These are phyloP conservation scores for Scrobipalpa atriplicella DNA, from an alignment of 2,888 invertebrate genomes.

Conservation along the genomic window DNA sequence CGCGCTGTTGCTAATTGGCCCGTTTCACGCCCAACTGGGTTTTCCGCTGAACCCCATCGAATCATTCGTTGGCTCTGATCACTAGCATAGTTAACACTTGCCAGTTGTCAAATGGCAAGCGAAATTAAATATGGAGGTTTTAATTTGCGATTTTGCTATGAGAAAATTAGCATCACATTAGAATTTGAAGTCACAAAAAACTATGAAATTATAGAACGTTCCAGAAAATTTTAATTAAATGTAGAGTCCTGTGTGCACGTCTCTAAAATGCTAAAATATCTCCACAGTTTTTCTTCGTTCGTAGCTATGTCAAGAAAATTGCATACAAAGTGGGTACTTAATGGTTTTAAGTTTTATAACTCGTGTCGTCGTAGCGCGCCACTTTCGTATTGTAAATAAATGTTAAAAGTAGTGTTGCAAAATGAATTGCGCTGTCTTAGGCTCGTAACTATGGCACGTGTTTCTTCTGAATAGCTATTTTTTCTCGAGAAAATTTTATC, in stretches of 20 bases:
- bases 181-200: no score
- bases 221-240: no score
- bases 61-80: constrained; percentile 1
- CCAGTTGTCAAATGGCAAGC: not conserved
- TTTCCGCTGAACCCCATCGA: constrained; percentile 20
- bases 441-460: not conserved
- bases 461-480: not conserved
- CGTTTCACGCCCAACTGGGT: constrained; percentile 36
- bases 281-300: not conserved
- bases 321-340: constrained; percentile 5
- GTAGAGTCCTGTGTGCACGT: no score
- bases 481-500: not conserved
- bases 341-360: constrained; percentile 5
- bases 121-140: no score
- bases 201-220: not conserved
- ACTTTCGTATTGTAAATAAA: constrained; percentile 2
- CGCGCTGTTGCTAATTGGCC: constrained; percentile 37
- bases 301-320: not conserved
- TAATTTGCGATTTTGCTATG: not conserved
- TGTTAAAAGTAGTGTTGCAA: not conserved
- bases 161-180: not conserved
- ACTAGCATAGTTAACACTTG: not conserved
- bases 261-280: not conserved
- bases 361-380: constrained; percentile 5
- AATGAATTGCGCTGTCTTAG: not conserved